Evolutionary conservation across 2,113 vertebrate species (phyloP).

Genomic region (Pachypanchax playfairii): DNA sequence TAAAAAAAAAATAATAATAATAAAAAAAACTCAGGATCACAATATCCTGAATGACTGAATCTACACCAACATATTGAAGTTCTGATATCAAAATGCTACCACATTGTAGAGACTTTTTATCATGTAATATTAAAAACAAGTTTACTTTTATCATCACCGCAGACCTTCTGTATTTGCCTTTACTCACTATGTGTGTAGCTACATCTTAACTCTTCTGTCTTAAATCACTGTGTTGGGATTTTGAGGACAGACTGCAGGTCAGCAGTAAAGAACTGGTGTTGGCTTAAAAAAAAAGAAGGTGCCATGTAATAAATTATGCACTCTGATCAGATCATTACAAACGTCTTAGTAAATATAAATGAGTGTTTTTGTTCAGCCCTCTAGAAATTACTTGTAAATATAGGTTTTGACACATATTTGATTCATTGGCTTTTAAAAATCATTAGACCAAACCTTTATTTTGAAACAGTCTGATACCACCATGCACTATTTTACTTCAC

Average conservation of each 20-base stretch:
- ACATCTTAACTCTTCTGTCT: constrained; percentile 39
- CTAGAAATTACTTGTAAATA: constrained; percentile 63
- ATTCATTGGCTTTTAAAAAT: constrained; percentile 60
- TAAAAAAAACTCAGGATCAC: too few relatives aligned
- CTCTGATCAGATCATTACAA: constrained; percentile 46
- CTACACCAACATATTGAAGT: too few relatives aligned
- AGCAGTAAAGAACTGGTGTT: constrained; percentile 35
- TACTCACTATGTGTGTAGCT: constrained; percentile 16
- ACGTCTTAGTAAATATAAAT: constrained; percentile 46
- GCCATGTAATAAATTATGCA: constrained; percentile 53
- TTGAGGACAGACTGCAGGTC: constrained; percentile 26
- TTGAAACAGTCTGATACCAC: constrained; percentile 41
- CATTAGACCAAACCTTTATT: constrained; percentile 57
- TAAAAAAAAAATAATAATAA: too few relatives aligned
- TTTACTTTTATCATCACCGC: constrained; percentile 20
- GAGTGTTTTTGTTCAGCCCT: constrained; percentile 19
- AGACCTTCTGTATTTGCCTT: constrained; percentile 13
- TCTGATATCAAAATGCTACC: too few relatives aligned
- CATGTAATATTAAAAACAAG: too few relatives aligned
- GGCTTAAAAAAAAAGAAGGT: constrained; percentile 34
- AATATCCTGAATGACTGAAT: too few relatives aligned
- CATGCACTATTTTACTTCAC: constrained; percentile 40
- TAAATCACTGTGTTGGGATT: constrained; percentile 32
- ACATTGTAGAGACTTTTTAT: too few relatives aligned
- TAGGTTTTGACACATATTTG: constrained; percentile 60